phyloP scores from a whole-genome alignment of 2,797 vertebrate genomes.

The Acomys russatus region DNA sequence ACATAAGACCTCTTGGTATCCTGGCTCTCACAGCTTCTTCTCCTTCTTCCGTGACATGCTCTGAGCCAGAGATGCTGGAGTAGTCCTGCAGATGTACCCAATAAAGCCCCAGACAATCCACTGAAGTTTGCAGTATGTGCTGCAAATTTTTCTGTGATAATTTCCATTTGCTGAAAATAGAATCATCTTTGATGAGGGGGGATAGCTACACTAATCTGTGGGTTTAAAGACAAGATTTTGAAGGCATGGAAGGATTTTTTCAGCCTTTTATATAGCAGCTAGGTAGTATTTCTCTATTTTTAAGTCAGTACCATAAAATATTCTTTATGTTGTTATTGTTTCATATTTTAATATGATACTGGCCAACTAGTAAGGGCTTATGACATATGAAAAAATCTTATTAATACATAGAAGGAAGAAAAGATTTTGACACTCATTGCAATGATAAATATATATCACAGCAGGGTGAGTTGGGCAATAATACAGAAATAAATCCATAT shows the following conservation, averaged over 20 bases:
- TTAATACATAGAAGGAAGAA: conserved; percentile 17
- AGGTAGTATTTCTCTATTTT: neutral
- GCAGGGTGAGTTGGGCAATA: neutral
- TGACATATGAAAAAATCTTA: neutral
- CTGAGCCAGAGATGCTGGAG: neutral
- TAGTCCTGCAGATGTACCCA: neutral
- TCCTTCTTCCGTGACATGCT: neutral
- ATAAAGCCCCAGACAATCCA: neutral
- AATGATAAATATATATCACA: conserved; percentile 2
- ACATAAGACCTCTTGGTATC: neutral
- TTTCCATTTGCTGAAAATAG: neutral
- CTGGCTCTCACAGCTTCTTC: neutral
- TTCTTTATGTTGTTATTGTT: neutral
- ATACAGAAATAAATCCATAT: neutral
- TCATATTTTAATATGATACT: conserved; percentile 14
- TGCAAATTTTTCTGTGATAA: neutral
- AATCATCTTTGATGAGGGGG: neutral
- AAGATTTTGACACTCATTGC: neutral
- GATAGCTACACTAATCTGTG: neutral
- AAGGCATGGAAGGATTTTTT: neutral
- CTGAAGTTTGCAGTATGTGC: neutral
- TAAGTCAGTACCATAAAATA: neutral
- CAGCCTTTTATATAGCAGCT: neutral
- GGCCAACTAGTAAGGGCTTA: neutral
- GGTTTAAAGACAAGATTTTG: neutral